phyloP scores from a whole-genome alignment of 2,113 vertebrate species.

The Ailurus styani region DNA sequence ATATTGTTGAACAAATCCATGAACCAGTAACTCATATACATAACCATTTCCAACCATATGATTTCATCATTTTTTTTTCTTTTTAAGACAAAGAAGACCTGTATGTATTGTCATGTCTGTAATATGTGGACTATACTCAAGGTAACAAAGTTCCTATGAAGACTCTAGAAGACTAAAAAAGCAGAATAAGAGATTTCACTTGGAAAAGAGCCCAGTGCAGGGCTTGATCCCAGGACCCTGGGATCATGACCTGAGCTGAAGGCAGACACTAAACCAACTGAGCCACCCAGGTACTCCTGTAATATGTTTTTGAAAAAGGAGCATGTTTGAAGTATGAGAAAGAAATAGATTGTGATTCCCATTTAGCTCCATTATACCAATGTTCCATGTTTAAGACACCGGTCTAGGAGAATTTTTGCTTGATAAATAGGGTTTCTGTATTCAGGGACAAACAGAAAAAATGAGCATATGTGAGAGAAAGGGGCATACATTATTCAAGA shows the following conservation, averaged over 20 bases:
- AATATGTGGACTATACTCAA: not conserved
- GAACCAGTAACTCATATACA: not conserved
- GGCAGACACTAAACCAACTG: not conserved
- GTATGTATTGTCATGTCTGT: not conserved
- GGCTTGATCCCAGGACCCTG: not conserved
- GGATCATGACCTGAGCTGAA: not conserved
- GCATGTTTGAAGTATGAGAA: not conserved
- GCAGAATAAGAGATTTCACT: not conserved
- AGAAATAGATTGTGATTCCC: not conserved
- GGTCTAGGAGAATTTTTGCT: not conserved
- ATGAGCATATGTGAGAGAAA: not conserved
- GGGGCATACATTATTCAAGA: constrained; percentile 36
- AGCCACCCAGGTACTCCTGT: not conserved
- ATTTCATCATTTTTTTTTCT: not conserved
- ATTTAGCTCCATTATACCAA: not conserved
- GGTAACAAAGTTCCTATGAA: not conserved
- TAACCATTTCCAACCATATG: not conserved
- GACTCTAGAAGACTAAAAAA: not conserved
- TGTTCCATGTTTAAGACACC: not conserved
- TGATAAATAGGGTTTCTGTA: not conserved
- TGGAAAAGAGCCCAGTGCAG: not conserved
- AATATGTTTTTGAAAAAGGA: not conserved
- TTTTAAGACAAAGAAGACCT: not conserved
- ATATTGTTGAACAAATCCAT: not conserved
- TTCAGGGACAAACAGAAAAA: constrained; percentile 12